Percentiles rank a stretch among this genome's conserved stretches.
These are phyloP conservation scores for Noctua comes DNA, from an alignment of 2,888 invertebrate species.

Conservation along the genomic window DNA sequence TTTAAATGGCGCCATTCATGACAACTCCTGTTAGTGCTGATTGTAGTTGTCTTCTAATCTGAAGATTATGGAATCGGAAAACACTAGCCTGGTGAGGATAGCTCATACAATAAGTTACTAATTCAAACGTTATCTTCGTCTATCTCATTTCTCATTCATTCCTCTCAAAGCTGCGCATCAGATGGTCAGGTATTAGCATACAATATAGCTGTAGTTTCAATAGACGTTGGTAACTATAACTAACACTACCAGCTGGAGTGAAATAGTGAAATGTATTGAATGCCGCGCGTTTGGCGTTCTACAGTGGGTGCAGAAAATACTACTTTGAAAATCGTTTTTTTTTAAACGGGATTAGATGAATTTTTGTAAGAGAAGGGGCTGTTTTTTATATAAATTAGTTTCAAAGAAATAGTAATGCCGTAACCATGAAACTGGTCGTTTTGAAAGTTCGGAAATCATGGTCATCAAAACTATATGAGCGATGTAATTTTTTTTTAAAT, in stretches of 20 bases:
- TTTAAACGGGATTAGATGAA: neutral
- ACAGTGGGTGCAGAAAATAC: slow-evolving; percentile 42
- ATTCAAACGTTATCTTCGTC: neutral
- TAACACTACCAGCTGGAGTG: slow-evolving; percentile 60
- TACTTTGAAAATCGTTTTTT: neutral
- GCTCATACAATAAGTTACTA: neutral
- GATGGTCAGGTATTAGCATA: slow-evolving; percentile 63
- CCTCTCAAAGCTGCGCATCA: slow-evolving; percentile 13
- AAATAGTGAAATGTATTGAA: slow-evolving; percentile 70
- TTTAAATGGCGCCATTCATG: neutral
- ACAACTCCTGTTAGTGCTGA: neutral
- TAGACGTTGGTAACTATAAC: slow-evolving; percentile 53
- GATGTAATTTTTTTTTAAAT: neutral
- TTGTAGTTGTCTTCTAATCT: neutral
- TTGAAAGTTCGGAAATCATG: neutral
- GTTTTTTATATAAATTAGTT: neutral
- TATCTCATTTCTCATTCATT: slow-evolving; percentile 13
- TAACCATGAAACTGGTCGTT: neutral
- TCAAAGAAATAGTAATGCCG: neutral
- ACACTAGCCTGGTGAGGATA: neutral
- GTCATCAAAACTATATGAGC: neutral
- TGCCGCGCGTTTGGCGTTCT: slow-evolving; percentile 43
- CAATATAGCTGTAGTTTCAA: slow-evolving; percentile 60
- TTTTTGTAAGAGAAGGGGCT: neutral
- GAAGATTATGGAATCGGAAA: neutral